These are phyloP conservation scores for Oryctes rhinoceros DNA, from an alignment of 1,140 invertebrate species.

Conservation along the genomic window DNA sequence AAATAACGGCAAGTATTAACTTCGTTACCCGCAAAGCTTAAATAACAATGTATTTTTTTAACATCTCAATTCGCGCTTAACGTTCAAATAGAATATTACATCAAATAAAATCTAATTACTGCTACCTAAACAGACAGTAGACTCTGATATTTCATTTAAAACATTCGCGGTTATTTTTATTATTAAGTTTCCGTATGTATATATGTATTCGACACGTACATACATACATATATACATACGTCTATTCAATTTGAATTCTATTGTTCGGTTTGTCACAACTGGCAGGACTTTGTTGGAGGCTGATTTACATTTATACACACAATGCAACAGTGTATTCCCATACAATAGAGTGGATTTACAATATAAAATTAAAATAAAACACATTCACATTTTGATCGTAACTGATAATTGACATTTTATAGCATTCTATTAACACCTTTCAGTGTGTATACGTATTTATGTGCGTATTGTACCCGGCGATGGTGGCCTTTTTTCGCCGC, in stretches of 20 bases:
- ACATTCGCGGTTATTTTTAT: not conserved
- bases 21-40: no score
- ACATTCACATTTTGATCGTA: not conserved
- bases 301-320: conserved; percentile 28
- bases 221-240: not conserved
- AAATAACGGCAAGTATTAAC: no score
- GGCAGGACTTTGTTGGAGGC: not conserved
- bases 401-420: conserved; percentile 33
- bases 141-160: not conserved
- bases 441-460: conserved; percentile 16
- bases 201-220: not conserved
- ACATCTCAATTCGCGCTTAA: no score
- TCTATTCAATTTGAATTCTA: conserved; percentile 19
- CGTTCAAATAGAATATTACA: no score
- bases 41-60: no score
- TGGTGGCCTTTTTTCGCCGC: not conserved
- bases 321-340: not conserved
- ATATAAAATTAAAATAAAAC: conserved; percentile 35
- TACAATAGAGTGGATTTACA: conserved; percentile 16
- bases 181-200: not conserved
- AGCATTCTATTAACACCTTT: conserved; percentile 32
- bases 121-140: no score
- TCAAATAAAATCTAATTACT: no score
- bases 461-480: not conserved
- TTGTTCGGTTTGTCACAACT: conserved; percentile 12